A percentile compares a stretch with the other conserved stretches of the same genome.
These are phyloP conservation scores for Vulpes ferrilata DNA, from an alignment of 2,113 vertebrate genomes.

Conservation along the genomic window DNA sequence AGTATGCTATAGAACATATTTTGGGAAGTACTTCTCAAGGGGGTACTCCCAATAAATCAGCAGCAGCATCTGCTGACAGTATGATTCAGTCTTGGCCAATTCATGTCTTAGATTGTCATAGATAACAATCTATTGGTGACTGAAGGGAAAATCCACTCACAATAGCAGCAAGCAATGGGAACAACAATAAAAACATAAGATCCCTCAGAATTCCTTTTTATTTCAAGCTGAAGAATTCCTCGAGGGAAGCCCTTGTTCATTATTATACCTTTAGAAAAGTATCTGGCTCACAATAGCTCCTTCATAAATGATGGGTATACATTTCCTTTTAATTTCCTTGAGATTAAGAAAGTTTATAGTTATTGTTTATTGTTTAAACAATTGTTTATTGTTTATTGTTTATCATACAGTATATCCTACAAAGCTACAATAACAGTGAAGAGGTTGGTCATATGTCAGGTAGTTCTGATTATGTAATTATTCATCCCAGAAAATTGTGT, in stretches of 20 bases:
- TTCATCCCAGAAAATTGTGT: not conserved
- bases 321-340: conserved; percentile 26
- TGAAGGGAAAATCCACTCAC: not conserved
- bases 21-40: not conserved
- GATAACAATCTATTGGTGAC: not conserved
- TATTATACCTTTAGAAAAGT: not conserved
- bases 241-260: not conserved
- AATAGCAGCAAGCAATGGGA: not conserved
- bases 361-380: not conserved
- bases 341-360: not conserved
- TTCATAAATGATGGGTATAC: not conserved
- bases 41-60: not conserved
- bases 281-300: not conserved
- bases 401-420: not conserved
- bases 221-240: not conserved
- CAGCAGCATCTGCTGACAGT: not conserved
- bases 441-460: not conserved
- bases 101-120: not conserved
- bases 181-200: not conserved
- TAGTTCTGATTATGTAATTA: not conserved
- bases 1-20: not conserved
- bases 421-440: not conserved
- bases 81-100: not conserved
- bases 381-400: not conserved
- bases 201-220: not conserved